Evolutionary conservation across 1,140 invertebrate species (phyloP), one percentile per base, ranked within the genome.

Genomic region (Lucilia sericata): DNA sequence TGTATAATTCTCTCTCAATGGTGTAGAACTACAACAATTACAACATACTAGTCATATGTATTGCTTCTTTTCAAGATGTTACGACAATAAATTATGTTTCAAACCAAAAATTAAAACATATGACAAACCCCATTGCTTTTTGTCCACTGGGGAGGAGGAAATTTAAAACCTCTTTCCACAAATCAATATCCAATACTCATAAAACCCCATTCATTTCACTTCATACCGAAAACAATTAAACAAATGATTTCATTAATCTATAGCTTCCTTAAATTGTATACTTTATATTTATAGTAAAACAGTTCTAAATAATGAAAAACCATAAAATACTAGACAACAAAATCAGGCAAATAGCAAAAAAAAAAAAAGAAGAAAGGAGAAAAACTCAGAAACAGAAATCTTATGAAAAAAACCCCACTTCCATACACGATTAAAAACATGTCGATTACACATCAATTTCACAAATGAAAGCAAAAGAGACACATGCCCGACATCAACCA

Each of bases 391-490:
- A 21, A 70, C 42, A 8, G 42, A 42, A 10, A 7, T 42, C 7
- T 42, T 42, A n/a, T 7, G 19, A 70, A 70, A 21, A 70, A 70
- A 70, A 70, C 5, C 21, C 8, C 7, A 10, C n/a, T 70, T 21
- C 10, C 8, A 70, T 70, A 70, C 65, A 70, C 65, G 65, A 70
- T 70, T 70, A 70, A 70, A 70, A 70, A 70, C 65, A 70, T 70
- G 65, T 89, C 88, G 88, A 89, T 89, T 89, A 89, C 87, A 88
- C 88, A 89, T 89, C 88, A 88, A 21, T 70, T 70, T 70, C 19
- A 70, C 65, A 70, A 70, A 70, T 70, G 65, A 70, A 70, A 70
- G 65, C 65, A 19, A 70, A 70, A 70, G 65, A 25, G 65, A 70
- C 65, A 70, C 65, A 70, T 25, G 65, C 65, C 65, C 65, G 65